Conservation (phyloP, 2,888 invertebrate genomes). For the Eilema sororculum region DNA sequence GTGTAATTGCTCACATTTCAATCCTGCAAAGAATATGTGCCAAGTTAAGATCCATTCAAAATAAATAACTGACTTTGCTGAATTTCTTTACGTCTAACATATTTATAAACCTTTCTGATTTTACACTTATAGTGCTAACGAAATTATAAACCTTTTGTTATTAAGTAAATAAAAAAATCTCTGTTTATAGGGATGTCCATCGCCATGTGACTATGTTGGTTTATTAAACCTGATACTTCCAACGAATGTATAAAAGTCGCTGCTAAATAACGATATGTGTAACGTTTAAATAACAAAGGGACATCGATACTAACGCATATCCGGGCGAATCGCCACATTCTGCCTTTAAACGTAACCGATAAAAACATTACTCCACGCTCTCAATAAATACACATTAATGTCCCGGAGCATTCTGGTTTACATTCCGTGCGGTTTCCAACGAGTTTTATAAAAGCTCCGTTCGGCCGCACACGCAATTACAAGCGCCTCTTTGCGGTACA, state of each 20-base stretch:
- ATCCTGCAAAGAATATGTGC: slow-evolving; percentile 59
- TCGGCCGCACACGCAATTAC: slow-evolving; percentile 85
- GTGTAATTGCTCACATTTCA: slow-evolving; percentile 71
- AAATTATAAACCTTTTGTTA: too few relatives aligned
- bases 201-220: slow-evolving; percentile 42
- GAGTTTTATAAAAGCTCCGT: slow-evolving; percentile 85
- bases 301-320: slow-evolving; percentile 63
- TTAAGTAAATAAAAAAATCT: too few relatives aligned
- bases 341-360: slow-evolving; percentile 74
- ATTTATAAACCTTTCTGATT: too few relatives aligned
- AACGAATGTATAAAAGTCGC: slow-evolving; percentile 47
- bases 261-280: slow-evolving; percentile 51
- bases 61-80: slow-evolving; percentile 16
- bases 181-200: slow-evolving; percentile 28
- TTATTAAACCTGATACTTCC: slow-evolving; percentile 41
- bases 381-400: slow-evolving; percentile 87
- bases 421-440: slow-evolving; percentile 85
- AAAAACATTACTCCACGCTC: slow-evolving; percentile 85
- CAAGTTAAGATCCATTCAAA: slow-evolving; percentile 51
- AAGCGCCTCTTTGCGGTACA: slow-evolving; percentile 81
- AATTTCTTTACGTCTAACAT: slow-evolving; percentile 31
- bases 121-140: too few relatives aligned
- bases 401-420: slow-evolving; percentile 84
- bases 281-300: slow-evolving; percentile 57
- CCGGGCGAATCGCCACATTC: slow-evolving; percentile 72